A percentile compares a stretch with the other conserved stretches of the same genome.
These are phyloP conservation scores for Latrodectus geometricus DNA, from an alignment of 1,140 invertebrate genomes.

Conservation along the genomic window DNA sequence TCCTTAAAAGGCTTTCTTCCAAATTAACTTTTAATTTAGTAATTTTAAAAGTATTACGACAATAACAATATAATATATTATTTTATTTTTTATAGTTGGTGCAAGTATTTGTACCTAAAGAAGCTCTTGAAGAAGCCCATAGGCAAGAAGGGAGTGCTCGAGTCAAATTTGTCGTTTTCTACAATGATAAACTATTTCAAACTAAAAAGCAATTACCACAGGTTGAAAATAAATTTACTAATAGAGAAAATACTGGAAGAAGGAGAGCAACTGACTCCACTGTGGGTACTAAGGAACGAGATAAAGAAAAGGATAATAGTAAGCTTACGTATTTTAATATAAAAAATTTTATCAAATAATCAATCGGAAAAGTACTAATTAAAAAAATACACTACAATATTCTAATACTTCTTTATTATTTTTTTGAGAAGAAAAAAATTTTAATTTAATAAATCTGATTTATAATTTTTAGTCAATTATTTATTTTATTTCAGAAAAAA, in stretches of 20 bases:
- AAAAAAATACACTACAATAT: too few species aligned
- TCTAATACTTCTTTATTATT: too few species aligned
- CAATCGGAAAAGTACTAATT: too few species aligned
- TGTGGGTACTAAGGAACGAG: not conserved
- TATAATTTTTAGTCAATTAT: too few species aligned
- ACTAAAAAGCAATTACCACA: constrained; percentile 2
- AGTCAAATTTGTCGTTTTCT: constrained; percentile 64
- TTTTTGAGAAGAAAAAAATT: too few species aligned
- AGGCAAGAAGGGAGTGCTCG: constrained; percentile 59
- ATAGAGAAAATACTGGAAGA: not conserved
- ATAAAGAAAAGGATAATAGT: constrained; percentile 17
- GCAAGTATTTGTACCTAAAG: constrained; percentile 48
- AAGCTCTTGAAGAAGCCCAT: constrained; percentile 55
- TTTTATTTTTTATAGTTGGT: constrained; percentile 29
- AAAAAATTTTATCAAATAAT: not conserved
- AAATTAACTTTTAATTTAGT: too few species aligned
- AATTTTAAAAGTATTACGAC: too few species aligned
- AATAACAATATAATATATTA: too few species aligned
- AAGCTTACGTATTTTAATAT: not conserved
- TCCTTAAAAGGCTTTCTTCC: too few species aligned
- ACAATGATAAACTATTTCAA: constrained; percentile 65
- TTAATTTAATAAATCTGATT: too few species aligned
- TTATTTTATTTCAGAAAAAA: too few species aligned
- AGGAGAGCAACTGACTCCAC: not conserved
- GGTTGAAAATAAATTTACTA: not conserved